phyloP scores from a whole-genome alignment of 2,797 vertebrate species.

The Helostoma temminkii region DNA sequence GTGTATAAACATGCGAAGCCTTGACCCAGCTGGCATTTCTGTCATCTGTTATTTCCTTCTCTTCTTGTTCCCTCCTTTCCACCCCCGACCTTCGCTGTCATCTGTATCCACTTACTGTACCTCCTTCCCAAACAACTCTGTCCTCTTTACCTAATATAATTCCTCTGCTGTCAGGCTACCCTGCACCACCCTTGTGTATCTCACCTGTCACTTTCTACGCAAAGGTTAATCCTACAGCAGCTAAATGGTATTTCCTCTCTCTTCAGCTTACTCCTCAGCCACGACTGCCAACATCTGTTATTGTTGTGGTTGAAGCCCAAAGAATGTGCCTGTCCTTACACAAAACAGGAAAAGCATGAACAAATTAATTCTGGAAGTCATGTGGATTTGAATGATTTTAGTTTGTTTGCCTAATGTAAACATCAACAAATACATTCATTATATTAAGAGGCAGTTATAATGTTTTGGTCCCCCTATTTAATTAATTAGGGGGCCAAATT shows the following conservation, averaged over 20 bases:
- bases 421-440: too few relatives aligned
- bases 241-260: conserved; percentile 27
- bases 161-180: conserved; percentile 19
- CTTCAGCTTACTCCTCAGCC: conserved; percentile 32
- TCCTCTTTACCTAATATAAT: conserved; percentile 38
- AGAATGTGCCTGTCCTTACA: not conserved
- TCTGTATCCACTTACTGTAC: conserved; percentile 16
- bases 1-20: conserved; percentile 28
- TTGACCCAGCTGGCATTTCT: conserved; percentile 41
- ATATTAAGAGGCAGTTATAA: too few relatives aligned
- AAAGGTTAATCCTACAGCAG: conserved; percentile 35
- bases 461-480: too few relatives aligned
- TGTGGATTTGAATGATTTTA: too few relatives aligned
- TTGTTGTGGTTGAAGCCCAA: conserved; percentile 8
- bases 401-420: too few relatives aligned
- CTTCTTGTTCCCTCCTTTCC: conserved; percentile 9
- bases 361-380: conserved; percentile 15
- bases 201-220: conserved; percentile 33
- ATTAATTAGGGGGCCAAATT: too few relatives aligned
- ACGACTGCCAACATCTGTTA: conserved; percentile 26
- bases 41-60: not conserved
- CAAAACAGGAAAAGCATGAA: not conserved
- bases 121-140: conserved; percentile 40
- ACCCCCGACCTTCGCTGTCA: not conserved
- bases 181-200: conserved; percentile 15